These are phyloP conservation scores for Drosophila buzzatii DNA, from an alignment of 2,888 invertebrate species.

Conservation along the genomic window DNA sequence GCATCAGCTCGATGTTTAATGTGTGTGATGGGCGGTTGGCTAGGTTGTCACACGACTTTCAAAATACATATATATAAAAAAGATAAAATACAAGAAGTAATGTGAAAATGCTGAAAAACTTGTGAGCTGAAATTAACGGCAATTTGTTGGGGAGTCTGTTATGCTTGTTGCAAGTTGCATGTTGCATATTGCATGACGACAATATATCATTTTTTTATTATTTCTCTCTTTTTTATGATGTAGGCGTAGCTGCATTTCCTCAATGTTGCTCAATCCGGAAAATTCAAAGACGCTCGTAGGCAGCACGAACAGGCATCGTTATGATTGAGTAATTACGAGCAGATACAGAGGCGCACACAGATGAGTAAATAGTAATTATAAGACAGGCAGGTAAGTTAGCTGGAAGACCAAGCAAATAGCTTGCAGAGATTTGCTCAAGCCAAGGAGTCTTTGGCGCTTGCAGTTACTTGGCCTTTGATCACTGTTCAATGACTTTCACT, in stretches of 20 bases:
- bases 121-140: constrained; percentile 30
- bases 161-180: constrained; percentile 30
- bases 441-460: not conserved
- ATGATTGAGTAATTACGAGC: constrained; percentile 47
- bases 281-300: constrained; percentile 30
- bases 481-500: not conserved
- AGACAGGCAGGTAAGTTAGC: not conserved
- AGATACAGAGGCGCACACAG: constrained; percentile 12
- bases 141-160: constrained; percentile 45
- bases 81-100: not conserved
- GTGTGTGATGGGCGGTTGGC: constrained; percentile 23
- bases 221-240: constrained; percentile 45
- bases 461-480: not conserved
- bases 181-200: constrained; percentile 56
- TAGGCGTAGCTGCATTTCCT: constrained; percentile 63
- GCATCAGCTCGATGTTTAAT: constrained; percentile 20
- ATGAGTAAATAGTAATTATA: not conserved
- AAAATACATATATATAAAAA: constrained; percentile 25
- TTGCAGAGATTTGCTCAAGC: not conserved
- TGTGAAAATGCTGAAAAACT: constrained; percentile 15
- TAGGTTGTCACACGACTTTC: constrained; percentile 58
- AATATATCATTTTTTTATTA: constrained; percentile 25
- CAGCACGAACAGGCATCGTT: constrained; percentile 53
- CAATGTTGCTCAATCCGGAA: constrained; percentile 62
- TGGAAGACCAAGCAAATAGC: not conserved